These are phyloP conservation scores for Australoheros scitulus DNA, from an alignment of 2,113 vertebrate genomes.

Conservation along the genomic window DNA sequence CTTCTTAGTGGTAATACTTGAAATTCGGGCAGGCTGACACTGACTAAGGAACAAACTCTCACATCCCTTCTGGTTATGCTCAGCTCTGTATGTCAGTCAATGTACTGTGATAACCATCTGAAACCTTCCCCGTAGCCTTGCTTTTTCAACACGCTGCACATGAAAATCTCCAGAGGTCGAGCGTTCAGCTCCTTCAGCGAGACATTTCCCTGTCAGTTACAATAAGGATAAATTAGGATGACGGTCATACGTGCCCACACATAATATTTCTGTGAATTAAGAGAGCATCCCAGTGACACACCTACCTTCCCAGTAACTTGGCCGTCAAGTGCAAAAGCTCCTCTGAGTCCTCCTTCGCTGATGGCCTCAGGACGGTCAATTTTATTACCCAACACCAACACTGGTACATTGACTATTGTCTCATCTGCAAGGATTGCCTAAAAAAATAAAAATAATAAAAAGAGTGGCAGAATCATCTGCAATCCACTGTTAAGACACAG, in stretches of 20 bases:
- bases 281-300: not conserved
- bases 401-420: conserved; percentile 92
- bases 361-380: conserved; percentile 94
- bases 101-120: conserved; percentile 96
- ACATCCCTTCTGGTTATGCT: conserved; percentile 8
- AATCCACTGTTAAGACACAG: not conserved
- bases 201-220: conserved; percentile 83
- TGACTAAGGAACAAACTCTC: not conserved
- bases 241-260: not conserved
- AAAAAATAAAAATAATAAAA: not conserved
- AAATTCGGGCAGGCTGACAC: conserved; percentile 14
- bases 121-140: conserved; percentile 98
- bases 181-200: conserved; percentile 88
- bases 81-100: conserved; percentile 84
- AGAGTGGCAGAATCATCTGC: not conserved
- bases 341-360: conserved; percentile 90
- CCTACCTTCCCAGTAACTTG: conserved; percentile 93
- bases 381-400: conserved; percentile 96
- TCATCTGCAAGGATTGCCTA: conserved; percentile 95
- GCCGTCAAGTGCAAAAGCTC: conserved; percentile 90
- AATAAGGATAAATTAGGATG: not conserved
- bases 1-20: not conserved
- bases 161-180: conserved; percentile 96
- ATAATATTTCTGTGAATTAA: not conserved
- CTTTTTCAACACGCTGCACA: conserved; percentile 95